Conservation (phyloP, 2,113 vertebrate genomes). For the Synchiropus splendidus region DNA sequence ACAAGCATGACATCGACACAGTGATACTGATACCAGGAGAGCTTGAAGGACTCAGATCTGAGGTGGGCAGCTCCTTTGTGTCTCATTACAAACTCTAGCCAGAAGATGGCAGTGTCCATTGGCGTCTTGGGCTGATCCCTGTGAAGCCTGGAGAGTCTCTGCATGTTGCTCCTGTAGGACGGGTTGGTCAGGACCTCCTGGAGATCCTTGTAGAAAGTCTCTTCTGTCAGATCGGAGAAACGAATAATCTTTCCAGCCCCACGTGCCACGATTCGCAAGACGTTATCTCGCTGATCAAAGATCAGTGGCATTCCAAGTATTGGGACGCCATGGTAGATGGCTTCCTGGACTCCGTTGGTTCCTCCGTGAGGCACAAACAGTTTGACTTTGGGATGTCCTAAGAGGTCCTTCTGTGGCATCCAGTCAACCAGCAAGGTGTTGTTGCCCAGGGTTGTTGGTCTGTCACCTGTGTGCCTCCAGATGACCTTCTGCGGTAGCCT, state of each 20-base stretch:
- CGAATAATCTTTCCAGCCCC: slow-evolving; percentile 50
- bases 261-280: slow-evolving; percentile 39
- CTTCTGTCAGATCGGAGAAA: slow-evolving; percentile 31
- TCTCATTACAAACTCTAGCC: slow-evolving; percentile 70
- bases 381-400: slow-evolving; percentile 56
- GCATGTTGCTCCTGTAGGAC: too few species aligned
- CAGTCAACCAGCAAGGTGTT: slow-evolving; percentile 60
- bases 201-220: slow-evolving; percentile 38
- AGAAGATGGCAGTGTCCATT: slow-evolving; percentile 59
- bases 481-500: slow-evolving; percentile 63
- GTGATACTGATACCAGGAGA: slow-evolving; percentile 61
- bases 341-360: too few species aligned
- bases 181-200: slow-evolving; percentile 50
- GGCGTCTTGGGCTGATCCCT: slow-evolving; percentile 51
- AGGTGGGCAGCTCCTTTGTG: slow-evolving; percentile 63
- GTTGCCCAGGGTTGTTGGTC: slow-evolving; percentile 47
- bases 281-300: slow-evolving; percentile 65
- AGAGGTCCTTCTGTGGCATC: slow-evolving; percentile 63
- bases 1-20: slow-evolving; percentile 50
- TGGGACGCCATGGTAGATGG: slow-evolving; percentile 61
- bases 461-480: slow-evolving; percentile 50
- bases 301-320: slow-evolving; percentile 58
- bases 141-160: slow-evolving; percentile 56
- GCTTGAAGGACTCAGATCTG: slow-evolving; percentile 53
- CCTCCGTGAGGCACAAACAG: slow-evolving; percentile 61